Conservation (phyloP, 2,797 vertebrate species). For the Petrocephalus sullivani region DNA sequence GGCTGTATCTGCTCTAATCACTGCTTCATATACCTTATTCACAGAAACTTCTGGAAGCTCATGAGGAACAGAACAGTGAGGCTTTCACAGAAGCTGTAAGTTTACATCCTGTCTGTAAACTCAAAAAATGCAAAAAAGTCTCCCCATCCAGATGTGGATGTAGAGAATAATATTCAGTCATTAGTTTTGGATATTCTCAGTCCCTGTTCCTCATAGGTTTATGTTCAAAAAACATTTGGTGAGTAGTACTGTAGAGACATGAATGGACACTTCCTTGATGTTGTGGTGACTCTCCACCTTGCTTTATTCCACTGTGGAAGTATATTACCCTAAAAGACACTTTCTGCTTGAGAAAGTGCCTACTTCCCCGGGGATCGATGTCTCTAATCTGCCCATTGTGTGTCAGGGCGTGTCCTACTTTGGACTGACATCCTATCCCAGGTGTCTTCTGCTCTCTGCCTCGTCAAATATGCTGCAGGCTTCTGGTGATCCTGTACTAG, state of each 20-base stretch:
- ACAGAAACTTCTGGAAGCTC: slow-evolving; percentile 96
- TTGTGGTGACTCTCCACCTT: background rate
- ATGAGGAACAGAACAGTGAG: slow-evolving; percentile 94
- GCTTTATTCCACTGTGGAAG: background rate
- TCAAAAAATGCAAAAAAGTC: background rate
- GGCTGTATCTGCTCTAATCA: background rate
- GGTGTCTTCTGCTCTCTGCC: background rate
- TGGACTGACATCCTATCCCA: background rate
- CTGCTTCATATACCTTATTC: background rate
- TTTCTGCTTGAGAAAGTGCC: background rate
- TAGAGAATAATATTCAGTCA: background rate
- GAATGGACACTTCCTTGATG: background rate
- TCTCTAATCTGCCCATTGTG: background rate
- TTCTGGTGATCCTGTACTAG: background rate
- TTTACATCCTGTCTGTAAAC: slow-evolving; percentile 28
- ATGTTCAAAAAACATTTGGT: background rate
- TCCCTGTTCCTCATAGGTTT: background rate
- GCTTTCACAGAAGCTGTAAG: slow-evolving; percentile 96
- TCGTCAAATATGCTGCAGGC: background rate
- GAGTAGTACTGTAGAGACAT: background rate
- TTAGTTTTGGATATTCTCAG: background rate
- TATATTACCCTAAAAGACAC: background rate
- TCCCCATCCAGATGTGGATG: background rate
- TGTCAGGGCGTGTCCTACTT: background rate
- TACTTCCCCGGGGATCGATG: background rate